Percentiles rank a stretch among this genome's conserved stretches.
Conservation (phyloP, 2,888 invertebrate genomes). For the Philaethria dido region DNA sequence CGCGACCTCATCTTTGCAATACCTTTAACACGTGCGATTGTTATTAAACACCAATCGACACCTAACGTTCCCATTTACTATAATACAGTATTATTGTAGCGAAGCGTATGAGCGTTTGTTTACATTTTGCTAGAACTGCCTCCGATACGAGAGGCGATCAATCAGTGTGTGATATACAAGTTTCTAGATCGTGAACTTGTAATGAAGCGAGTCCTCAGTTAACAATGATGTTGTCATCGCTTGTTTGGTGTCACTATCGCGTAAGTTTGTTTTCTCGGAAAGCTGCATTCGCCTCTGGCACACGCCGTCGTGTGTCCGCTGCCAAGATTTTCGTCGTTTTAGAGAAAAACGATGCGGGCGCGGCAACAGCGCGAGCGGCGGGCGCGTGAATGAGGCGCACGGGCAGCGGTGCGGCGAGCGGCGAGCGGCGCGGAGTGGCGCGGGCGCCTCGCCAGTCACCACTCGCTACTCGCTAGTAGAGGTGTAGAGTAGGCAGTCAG, state of each 20-base stretch:
- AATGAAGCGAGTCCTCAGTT: slow-evolving; percentile 19
- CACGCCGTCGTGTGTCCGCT: slow-evolving; percentile 53
- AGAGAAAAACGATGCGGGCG: slow-evolving; percentile 51
- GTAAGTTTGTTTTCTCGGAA: slow-evolving; percentile 54
- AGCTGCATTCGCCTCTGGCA: slow-evolving; percentile 52
- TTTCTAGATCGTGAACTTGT: slow-evolving; percentile 33
- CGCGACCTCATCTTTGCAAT: neutral
- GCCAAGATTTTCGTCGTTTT: slow-evolving; percentile 63
- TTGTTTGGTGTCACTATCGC: slow-evolving; percentile 41
- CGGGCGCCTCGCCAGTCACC: slow-evolving; percentile 44
- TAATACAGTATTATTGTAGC: neutral
- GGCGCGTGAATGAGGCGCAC: slow-evolving; percentile 45
- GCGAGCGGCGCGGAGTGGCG: slow-evolving; percentile 45
- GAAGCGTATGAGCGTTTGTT: neutral
- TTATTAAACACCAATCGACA: slow-evolving; percentile 3
- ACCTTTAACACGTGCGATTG: neutral
- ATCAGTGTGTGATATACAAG: neutral
- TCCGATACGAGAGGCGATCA: neutral
- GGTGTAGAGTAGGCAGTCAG: slow-evolving; percentile 55
- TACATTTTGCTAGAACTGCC: neutral
- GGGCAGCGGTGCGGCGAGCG: slow-evolving; percentile 45
- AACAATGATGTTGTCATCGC: slow-evolving; percentile 41
- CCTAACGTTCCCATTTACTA: slow-evolving; percentile 1
- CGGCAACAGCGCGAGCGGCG: slow-evolving; percentile 44
- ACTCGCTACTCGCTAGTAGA: no score